phyloP scores from a whole-genome alignment of 2,888 invertebrate species.

The Euzetes globulus region DNA sequence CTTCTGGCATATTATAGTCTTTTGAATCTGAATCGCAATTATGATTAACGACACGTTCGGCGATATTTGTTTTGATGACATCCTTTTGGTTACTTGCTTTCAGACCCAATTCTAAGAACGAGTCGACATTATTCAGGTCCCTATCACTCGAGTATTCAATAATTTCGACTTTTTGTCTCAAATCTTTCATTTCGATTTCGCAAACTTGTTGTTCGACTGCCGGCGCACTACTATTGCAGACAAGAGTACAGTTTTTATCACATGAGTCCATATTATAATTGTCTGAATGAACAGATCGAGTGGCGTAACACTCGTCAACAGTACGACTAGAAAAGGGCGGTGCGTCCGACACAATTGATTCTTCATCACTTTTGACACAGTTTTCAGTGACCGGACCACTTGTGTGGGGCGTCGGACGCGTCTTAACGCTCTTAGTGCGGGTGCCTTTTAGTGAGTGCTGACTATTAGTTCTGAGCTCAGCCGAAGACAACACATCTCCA shows the following conservation, averaged over 20 bases:
- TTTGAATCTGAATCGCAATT: background rate
- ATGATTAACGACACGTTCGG: slow-evolving; percentile 13
- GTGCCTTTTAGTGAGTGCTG: background rate
- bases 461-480: slow-evolving; percentile 7
- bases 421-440: background rate
- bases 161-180: background rate
- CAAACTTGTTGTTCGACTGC: background rate
- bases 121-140: slow-evolving; percentile 6
- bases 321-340: slow-evolving; percentile 3
- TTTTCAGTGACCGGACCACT: background rate
- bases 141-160: background rate
- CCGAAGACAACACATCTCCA: slow-evolving; percentile 5
- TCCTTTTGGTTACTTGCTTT: background rate
- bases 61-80: background rate
- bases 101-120: background rate
- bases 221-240: slow-evolving; percentile 11
- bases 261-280: slow-evolving; percentile 25
- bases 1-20: slow-evolving; percentile 1
- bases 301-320: background rate
- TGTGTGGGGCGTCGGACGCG: slow-evolving; percentile 1
- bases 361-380: background rate
- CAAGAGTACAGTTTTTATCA: slow-evolving; percentile 17
- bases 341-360: background rate
- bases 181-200: slow-evolving; percentile 7
- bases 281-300: slow-evolving; percentile 2